Evolutionary conservation across 2,797 vertebrate genomes (phyloP).

Genomic region (Orientallactaga sibirica): DNA sequence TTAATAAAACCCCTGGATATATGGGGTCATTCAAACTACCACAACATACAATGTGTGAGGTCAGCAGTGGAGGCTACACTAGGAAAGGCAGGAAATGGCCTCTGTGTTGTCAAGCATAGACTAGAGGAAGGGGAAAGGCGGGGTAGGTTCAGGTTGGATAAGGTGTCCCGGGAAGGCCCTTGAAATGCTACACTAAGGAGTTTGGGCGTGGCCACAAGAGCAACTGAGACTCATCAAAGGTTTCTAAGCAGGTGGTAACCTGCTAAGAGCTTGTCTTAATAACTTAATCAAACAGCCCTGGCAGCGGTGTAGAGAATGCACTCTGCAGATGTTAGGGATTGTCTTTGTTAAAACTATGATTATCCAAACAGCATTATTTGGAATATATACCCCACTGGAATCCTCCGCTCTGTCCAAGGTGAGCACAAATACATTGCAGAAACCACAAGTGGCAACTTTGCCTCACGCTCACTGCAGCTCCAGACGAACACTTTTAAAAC

Average conservation of each 20-base stretch:
- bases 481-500: slow-evolving; percentile 10
- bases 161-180: not conserved
- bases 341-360: slow-evolving; percentile 43
- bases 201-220: not conserved
- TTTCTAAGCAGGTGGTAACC: slow-evolving; percentile 60
- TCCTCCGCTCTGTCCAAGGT: slow-evolving; percentile 42
- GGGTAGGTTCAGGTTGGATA: not conserved
- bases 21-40: no score
- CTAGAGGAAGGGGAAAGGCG: not conserved
- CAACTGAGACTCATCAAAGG: slow-evolving; percentile 67
- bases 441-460: not conserved
- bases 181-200: not conserved
- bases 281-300: slow-evolving; percentile 52
- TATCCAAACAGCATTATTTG: slow-evolving; percentile 60
- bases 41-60: not conserved
- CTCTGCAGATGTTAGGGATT: slow-evolving; percentile 61
- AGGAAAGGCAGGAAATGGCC: not conserved
- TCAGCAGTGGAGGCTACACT: not conserved
- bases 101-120: not conserved
- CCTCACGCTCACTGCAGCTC: not conserved
- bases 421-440: not conserved
- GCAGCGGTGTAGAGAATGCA: slow-evolving; percentile 58
- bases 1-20: no score
- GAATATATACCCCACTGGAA: slow-evolving; percentile 21
- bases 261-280: slow-evolving; percentile 73